Evolutionary conservation across 2,113 vertebrate species (phyloP), one percentile per base, ranked within the genome.

Genomic region (Ceuthmochares aereus): DNA sequence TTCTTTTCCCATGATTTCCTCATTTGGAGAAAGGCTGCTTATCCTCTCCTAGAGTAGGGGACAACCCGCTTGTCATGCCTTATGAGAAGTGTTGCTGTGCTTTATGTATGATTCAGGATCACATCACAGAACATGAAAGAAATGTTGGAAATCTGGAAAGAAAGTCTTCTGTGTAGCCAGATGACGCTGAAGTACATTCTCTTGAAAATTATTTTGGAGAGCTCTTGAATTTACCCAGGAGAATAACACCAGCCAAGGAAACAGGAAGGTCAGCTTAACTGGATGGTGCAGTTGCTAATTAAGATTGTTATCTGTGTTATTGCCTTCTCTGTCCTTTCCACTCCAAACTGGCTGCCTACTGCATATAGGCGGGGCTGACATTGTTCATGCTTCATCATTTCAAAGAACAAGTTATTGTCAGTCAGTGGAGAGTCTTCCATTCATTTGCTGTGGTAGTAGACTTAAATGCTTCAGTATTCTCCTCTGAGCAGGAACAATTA

Each of bases 281-380:
- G 60, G 43, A 74, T 77, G 34, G 30, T 70, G 59, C 30, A 77
- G 72, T 49, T 34, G 52, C 36, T 96, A 72, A 67, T 88, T 92
- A 88, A 94, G 95, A 96, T 87, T 27, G 32, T 91, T 94, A 83
- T 90, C 93, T 90, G 51, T 91, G 45, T 91, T 85, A 58, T 4
- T 87, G 55, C 67, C 32, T 77, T 85, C 40, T 42, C 62, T 72
- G 32, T 58, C 84, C 40, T 94, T 95, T 34, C 64, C 49, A 72
- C 19, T 54, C 45, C 12, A 58, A 12, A 74, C 42, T 93, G 62
- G 5, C 49, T 94, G 51, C 64, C 55, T 87, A 1, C 47, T 30
- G 37, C 0, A 0, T 42, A 12, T 60, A 21, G 56, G 17, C 76
- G 84, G 66, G 40, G 55, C 64, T 89, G 23, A 10, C 22, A 37